Base-by-base conservation (phyloP, 2,113 vertebrate species). In the Diphyllodes magnificus region DNA sequence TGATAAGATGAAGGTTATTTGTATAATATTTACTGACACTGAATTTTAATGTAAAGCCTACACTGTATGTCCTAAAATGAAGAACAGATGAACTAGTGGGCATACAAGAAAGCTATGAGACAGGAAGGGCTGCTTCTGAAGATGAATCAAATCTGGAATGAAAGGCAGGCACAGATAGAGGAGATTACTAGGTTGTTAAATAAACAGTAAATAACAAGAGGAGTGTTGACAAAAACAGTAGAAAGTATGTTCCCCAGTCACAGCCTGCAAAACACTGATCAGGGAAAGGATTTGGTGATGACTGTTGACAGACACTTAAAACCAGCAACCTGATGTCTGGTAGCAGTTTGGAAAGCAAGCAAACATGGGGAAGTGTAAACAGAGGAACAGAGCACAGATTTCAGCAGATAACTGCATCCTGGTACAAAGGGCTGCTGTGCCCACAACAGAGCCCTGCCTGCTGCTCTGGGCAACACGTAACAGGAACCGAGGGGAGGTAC, bases 271-370 rank as follows among this genome's bases (percentile, higher is more conserved):
- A 86, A 75, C 90, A 83, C 51, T 68, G 71, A 93, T 95, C 90
- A 86, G 86, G 84, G 93, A 95, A 92, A 97, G 90, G 91, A 93
- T 93, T 95, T 92, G 91, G 39, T 88, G 94, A 68, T 93, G 92
- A 71, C 93, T 97, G 93, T 82, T 90, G 92, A 97, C 92, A 96
- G 97, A 97, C 93, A 96, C 97, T 98, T 98, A 97, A 97, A 97
- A 97, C 71, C 97, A 97, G 97, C 97, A 97, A 95, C 73, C 88
- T 90, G 25, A 78, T 88, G 96, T 98, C 98, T 98, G 98, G 95
- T 97, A 97, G 90, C 87, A 97, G 97, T 98, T 98, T 98, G 91
- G 92, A 98, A 98, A 97, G 96, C 97, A 98, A 98, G 97, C 96
- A 98, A 93, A 95, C 96, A 93, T 28, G 42, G 77, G 81, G 96